A percentile compares a stretch with the other conserved stretches of the same genome.
Evolutionary conservation across 2,888 invertebrate genomes (phyloP).

Genomic region (Hypomecis punctinalis): DNA sequence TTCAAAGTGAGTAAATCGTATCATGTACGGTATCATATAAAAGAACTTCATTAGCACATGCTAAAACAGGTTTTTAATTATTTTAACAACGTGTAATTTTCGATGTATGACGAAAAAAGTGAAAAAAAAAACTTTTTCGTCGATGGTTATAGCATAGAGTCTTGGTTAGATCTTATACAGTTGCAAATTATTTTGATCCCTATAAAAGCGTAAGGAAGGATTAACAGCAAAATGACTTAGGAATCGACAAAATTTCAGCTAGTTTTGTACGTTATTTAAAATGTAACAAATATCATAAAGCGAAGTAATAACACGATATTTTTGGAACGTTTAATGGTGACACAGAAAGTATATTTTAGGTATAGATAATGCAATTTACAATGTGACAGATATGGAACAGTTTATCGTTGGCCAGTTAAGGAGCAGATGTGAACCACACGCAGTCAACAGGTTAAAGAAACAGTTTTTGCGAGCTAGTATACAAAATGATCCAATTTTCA

Average conservation of each 20-base stretch:
- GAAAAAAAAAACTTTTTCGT: no score
- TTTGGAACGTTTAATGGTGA: conserved; percentile 43
- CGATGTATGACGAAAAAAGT: no score
- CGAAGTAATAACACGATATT: conserved; percentile 35
- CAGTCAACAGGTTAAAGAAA: conserved; percentile 2
- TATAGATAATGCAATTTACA: conserved; percentile 12
- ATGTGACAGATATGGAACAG: conserved; percentile 12
- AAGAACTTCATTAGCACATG: no score
- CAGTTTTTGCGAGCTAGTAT: conserved; percentile 15
- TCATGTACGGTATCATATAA: no score
- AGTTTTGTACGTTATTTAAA: conserved; percentile 29
- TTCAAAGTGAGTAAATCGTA: no score
- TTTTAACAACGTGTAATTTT: no score
- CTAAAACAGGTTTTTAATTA: no score
- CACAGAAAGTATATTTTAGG: conserved; percentile 24
- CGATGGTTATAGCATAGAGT: no score
- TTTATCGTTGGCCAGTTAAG: conserved; percentile 15
- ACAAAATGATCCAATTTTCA: conserved; percentile 5
- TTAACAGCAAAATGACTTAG: background rate
- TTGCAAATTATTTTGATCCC: no score
- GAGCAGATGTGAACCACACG: conserved; percentile 8
- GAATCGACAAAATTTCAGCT: conserved; percentile 10
- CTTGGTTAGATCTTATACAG: no score
- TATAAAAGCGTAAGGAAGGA: no score
- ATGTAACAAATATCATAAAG: conserved; percentile 13